Evolutionary conservation across 1,140 invertebrate species (phyloP), one percentile per base, ranked within the genome.

Genomic region (Dinoponera quadriceps): DNA sequence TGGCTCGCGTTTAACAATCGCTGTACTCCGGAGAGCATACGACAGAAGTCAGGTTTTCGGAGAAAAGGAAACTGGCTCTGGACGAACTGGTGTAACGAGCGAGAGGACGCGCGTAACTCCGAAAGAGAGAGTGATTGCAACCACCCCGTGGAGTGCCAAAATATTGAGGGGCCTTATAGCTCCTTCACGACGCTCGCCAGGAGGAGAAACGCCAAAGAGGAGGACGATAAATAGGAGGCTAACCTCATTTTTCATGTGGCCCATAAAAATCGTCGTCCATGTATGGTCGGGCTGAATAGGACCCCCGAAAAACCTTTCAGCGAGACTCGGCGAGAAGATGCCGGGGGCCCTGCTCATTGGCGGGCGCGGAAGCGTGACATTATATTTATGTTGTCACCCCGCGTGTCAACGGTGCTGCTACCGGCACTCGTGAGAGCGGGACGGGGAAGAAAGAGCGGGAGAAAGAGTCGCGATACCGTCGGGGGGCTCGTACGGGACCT

Each of bases 301-400:
- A 66, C 74, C 57, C 51, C 59, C 75, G 16, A 44, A 7, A 60
- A 80, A 80, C 60, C 71, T 85, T 85, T 87, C 85, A 85, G 81
- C 38, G 55, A 73, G 38, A 25, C 80, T 82, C 75, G 49, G 57
- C 68, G 60, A 78, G 51, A 11, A 72, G 27, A 68, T 51, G 29
- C 51, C 75, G 65, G 18, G 57, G 75, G 66, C 75, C 55, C 81
- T 62, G 77, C 38, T 74, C 88, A 93, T 94, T 93, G 92, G 91
- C 89, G 89, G 87, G 91, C 93, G 90, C 75, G 89, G 90, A 89
- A 94, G 92, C 93, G 92, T 94, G 92, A 94, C 93, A 94, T 94
- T 93, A 93, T 94, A 94, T 94, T 94, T 94, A 94, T 94, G 93
- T 94, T 93, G 92, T 93, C 93, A 94, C 91, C 92, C 90, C 88